Evolutionary conservation across 2,888 invertebrate genomes (phyloP).

Genomic region (Drosophila stalkeri): DNA sequence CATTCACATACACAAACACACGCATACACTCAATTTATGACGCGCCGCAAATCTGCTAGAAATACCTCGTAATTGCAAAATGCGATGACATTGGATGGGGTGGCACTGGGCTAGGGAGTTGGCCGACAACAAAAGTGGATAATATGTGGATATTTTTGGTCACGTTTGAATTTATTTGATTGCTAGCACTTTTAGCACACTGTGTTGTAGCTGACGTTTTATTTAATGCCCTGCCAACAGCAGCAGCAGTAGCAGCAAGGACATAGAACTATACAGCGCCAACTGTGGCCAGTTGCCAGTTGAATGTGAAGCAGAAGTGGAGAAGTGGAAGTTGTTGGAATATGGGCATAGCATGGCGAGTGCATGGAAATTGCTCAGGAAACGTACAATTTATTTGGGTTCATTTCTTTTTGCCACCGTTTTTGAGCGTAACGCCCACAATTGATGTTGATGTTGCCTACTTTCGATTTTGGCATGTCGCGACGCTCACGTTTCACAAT

Average conservation of each 20-base stretch:
- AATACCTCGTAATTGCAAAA: constrained; percentile 69
- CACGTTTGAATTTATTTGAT: constrained; percentile 83
- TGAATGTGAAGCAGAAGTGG: constrained; percentile 11
- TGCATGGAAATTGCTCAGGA: constrained; percentile 79
- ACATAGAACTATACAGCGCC: constrained; percentile 28
- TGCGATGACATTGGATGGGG: constrained; percentile 22
- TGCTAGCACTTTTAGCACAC: constrained; percentile 81
- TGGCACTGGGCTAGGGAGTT: constrained; percentile 32
- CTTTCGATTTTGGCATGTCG: constrained; percentile 80
- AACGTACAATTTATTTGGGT: constrained; percentile 81
- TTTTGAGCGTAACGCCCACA: constrained; percentile 56
- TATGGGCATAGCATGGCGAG: constrained; percentile 15
- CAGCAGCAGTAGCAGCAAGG: constrained; percentile 52
- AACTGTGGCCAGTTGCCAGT: constrained; percentile 39
- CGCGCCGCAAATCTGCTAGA: constrained; percentile 78
- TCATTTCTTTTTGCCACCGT: constrained; percentile 77
- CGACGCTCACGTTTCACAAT: constrained; percentile 71
- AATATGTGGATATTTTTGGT: constrained; percentile 82
- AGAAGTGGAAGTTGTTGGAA: background rate
- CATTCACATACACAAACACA: constrained; percentile 7
- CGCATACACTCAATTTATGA: constrained; percentile 62
- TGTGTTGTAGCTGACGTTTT: constrained; percentile 81
- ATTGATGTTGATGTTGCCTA: constrained; percentile 72
- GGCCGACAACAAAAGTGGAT: constrained; percentile 70
- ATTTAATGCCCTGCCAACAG: constrained; percentile 73